These are phyloP conservation scores for Sceloporus undulatus DNA, from an alignment of 2,113 vertebrate species.

Conservation along the genomic window DNA sequence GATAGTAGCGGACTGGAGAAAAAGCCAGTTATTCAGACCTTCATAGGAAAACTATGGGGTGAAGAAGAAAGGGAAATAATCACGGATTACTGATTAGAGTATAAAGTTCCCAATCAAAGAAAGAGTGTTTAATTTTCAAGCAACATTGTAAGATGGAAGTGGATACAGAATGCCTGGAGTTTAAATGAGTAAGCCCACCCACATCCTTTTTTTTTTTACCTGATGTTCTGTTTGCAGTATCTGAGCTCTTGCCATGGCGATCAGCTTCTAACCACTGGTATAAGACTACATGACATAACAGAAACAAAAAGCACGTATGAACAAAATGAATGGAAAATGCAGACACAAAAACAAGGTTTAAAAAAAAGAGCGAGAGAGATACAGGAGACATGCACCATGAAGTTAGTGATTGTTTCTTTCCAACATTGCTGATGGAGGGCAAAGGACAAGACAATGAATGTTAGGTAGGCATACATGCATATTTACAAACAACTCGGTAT, in stretches of 20 bases:
- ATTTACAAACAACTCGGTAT: background rate
- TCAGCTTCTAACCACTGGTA: constrained; percentile 96
- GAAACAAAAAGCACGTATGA: constrained; percentile 79
- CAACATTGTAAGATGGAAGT: constrained; percentile 41
- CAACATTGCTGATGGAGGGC: constrained; percentile 5
- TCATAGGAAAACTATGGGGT: constrained; percentile 66
- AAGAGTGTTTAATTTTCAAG: constrained; percentile 50
- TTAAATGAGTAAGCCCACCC: constrained; percentile 50
- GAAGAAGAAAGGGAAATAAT: background rate
- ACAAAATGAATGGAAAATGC: constrained; percentile 69
- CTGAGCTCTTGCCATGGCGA: constrained; percentile 89
- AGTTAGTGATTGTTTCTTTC: background rate
- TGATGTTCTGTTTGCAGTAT: constrained; percentile 82
- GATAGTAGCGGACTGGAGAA: background rate
- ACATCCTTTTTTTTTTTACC: constrained; percentile 80
- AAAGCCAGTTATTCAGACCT: constrained; percentile 45
- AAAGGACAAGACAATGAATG: constrained; percentile 37
- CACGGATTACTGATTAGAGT: constrained; percentile 53
- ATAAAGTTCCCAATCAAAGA: constrained; percentile 52
- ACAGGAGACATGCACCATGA: constrained; percentile 48
- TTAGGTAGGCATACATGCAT: background rate
- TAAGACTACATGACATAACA: constrained; percentile 90
- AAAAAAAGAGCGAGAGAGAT: constrained; percentile 57
- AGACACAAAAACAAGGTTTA: constrained; percentile 47
- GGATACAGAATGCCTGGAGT: constrained; percentile 39